Conservation (phyloP, 2,797 vertebrate genomes). For the Epinephelus awoara region DNA sequence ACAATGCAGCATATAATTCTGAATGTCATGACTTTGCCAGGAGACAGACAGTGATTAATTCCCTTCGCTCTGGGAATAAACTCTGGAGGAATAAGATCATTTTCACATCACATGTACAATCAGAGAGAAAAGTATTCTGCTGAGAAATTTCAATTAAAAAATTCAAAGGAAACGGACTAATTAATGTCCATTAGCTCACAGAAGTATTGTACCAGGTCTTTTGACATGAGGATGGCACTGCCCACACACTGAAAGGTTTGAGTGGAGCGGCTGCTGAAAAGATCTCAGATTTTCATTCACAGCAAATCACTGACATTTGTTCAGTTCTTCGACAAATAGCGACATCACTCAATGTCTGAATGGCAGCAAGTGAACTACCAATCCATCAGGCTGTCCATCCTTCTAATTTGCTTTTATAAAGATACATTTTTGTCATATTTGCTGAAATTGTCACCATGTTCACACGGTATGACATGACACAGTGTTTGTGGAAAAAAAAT, state of each 20-base stretch:
- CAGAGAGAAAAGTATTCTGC: background rate
- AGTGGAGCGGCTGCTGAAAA: background rate
- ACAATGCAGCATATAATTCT: slow-evolving; percentile 68
- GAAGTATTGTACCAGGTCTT: background rate
- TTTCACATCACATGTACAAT: slow-evolving; percentile 32
- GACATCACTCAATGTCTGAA: background rate
- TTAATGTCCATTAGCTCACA: slow-evolving; percentile 13
- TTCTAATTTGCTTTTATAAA: background rate
- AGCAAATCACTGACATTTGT: background rate
- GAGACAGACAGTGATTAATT: slow-evolving; percentile 70
- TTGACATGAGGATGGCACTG: background rate
- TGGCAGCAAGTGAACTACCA: background rate
- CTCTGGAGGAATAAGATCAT: slow-evolving; percentile 13
- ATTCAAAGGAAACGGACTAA: background rate
- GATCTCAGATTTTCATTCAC: background rate
- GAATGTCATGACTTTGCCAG: slow-evolving; percentile 66
- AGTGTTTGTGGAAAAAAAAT: too few species aligned
- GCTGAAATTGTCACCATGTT: too few species aligned
- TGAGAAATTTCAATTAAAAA: background rate
- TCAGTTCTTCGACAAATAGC: background rate
- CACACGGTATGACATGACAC: too few species aligned
- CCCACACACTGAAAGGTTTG: background rate
- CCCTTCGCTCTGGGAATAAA: slow-evolving; percentile 17
- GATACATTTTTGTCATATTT: too few species aligned
- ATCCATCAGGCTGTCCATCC: background rate